Evolutionary conservation across 2,888 invertebrate species (phyloP).

Genomic region (Volucella inflata): DNA sequence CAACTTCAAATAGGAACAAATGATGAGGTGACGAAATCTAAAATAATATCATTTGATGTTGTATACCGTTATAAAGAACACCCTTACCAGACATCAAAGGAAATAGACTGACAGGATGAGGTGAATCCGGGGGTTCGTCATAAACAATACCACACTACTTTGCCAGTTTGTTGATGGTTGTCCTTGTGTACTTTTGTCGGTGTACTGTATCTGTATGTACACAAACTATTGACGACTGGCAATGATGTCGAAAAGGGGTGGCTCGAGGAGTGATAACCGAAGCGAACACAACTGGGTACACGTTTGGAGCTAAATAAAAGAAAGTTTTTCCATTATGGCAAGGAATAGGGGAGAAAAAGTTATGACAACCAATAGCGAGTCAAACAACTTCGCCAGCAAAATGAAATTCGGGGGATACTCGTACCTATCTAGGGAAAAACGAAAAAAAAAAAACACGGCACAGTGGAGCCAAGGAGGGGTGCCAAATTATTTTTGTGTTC

Average conservation of each 20-base stretch:
- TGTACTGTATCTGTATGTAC: constrained; percentile 7
- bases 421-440: background rate
- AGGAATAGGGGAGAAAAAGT: background rate
- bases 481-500: background rate
- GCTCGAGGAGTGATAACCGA: background rate
- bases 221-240: constrained; percentile 46
- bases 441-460: background rate
- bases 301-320: constrained; percentile 31
- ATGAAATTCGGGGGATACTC: constrained; percentile 10
- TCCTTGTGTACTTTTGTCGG: constrained; percentile 17
- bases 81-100: constrained; percentile 40
- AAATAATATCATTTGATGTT: constrained; percentile 72
- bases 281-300: background rate
- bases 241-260: constrained; percentile 47
- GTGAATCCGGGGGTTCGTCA: constrained; percentile 1
- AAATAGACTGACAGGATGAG: constrained; percentile 13
- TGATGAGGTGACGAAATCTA: constrained; percentile 73
- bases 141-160: constrained; percentile 48
- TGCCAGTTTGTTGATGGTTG: constrained; percentile 33
- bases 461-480: constrained; percentile 25
- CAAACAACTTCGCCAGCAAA: background rate
- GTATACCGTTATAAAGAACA: constrained; percentile 49
- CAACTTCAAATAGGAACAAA: constrained; percentile 35
- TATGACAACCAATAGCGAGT: too few species aligned
- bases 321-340: constrained; percentile 55